These are phyloP conservation scores for Chrosomus eos DNA, from an alignment of 2,797 vertebrate species.

Conservation along the genomic window DNA sequence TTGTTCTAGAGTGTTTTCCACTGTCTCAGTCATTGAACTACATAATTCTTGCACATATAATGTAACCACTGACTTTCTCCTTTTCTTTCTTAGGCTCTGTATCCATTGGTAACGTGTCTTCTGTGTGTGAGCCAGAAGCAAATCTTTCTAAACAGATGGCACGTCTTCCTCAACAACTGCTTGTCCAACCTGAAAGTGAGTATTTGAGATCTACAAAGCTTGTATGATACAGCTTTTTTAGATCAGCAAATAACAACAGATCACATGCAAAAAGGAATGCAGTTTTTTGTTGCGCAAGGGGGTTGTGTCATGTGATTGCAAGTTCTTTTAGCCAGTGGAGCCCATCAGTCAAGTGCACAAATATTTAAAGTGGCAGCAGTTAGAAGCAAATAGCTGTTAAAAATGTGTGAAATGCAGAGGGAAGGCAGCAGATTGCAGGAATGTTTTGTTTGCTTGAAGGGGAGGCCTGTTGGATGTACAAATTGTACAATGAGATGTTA, in stretches of 20 bases:
- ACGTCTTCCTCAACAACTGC: slow-evolving; percentile 98
- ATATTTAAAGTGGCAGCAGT: slow-evolving; percentile 35
- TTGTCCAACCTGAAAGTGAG: slow-evolving; percentile 97
- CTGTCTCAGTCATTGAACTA: neutral
- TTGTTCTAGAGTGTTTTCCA: neutral
- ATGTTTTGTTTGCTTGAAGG: slow-evolving; percentile 33
- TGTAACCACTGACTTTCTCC: slow-evolving; percentile 7
- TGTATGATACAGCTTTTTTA: neutral
- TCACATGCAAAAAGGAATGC: neutral
- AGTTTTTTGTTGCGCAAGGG: slow-evolving; percentile 13
- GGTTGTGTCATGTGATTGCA: slow-evolving; percentile 30
- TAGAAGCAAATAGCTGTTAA: neutral
- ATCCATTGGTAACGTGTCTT: slow-evolving; percentile 97
- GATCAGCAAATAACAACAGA: neutral
- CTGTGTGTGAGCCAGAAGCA: slow-evolving; percentile 99
- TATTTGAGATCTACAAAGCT: slow-evolving; percentile 1
- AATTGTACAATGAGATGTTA: no score
- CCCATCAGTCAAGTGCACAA: slow-evolving; percentile 27
- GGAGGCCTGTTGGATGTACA: neutral
- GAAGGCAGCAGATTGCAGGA: slow-evolving; percentile 10
- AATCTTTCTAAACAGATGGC: slow-evolving; percentile 97
- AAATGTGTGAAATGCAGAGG: slow-evolving; percentile 38
- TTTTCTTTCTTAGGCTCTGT: slow-evolving; percentile 86
- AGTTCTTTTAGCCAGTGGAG: slow-evolving; percentile 9
- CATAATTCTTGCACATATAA: neutral